Evolutionary conservation across 2,797 vertebrate genomes (phyloP).

Genomic region (Gorsachius magnificus): DNA sequence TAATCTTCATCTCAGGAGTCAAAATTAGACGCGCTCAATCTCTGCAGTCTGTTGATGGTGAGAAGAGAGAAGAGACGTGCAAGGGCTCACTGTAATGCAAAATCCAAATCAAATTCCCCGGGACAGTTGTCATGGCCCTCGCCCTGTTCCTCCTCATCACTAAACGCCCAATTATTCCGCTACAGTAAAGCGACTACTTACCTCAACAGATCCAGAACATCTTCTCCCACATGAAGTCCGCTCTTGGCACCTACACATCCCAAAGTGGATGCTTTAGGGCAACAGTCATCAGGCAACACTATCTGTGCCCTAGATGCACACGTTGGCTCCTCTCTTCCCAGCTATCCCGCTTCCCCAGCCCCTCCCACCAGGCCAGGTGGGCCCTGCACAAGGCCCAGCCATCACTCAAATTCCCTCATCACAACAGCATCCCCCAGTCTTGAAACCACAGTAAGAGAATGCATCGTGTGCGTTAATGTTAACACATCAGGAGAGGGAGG

Average conservation of each 20-base stretch:
- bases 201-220: neutral
- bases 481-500: neutral
- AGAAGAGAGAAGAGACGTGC: neutral
- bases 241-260: neutral
- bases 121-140: neutral
- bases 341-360: neutral
- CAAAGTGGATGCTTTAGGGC: neutral
- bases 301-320: neutral
- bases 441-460: neutral
- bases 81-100: neutral
- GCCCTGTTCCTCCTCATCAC: neutral
- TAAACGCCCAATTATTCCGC: neutral
- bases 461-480: fast-evolving
- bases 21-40: neutral
- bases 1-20: neutral
- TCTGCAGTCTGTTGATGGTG: neutral
- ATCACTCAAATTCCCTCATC: neutral
- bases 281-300: neutral
- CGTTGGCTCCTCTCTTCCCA: neutral
- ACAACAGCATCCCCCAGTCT: neutral
- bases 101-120: neutral
- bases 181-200: slow-evolving; percentile 16
- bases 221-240: neutral
- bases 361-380: fast-evolving
- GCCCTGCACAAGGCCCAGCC: neutral